Evolutionary conservation across 2,113 vertebrate species (phyloP).

Genomic region (Pholis gunnellus): DNA sequence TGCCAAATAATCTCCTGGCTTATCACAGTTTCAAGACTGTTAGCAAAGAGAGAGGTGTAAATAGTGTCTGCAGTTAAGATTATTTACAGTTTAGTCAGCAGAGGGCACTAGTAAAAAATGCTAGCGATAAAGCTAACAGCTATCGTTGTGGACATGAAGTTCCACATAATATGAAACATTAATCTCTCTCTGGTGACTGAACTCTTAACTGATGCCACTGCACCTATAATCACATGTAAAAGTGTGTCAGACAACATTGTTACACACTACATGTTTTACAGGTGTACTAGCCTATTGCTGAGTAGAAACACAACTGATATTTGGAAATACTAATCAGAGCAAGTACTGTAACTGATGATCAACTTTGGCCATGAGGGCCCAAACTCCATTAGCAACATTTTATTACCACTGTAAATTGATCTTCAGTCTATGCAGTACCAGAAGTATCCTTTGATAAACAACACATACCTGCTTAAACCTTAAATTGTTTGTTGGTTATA

Average conservation of each 20-base stretch:
- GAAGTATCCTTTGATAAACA: background rate
- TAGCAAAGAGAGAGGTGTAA: background rate
- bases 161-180: too few species aligned
- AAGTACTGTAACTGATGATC: background rate
- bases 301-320: background rate
- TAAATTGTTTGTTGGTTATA: background rate
- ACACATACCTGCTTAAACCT: too few species aligned
- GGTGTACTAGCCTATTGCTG: background rate
- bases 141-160: background rate
- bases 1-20: background rate
- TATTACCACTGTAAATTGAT: background rate
- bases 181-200: background rate
- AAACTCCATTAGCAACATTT: background rate
- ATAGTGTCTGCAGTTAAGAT: background rate
- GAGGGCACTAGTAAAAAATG: conserved; percentile 42
- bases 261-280: background rate
- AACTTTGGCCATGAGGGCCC: background rate
- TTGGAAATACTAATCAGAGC: background rate
- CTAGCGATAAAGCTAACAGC: background rate
- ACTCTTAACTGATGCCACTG: background rate
- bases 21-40: background rate
- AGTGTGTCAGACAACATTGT: background rate
- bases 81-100: conserved; percentile 45
- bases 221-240: background rate
- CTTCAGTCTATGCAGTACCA: background rate